Evolutionary conservation across 2,888 invertebrate species (phyloP), one percentile per base, ranked within the genome.

Genomic region (Metopia argyrocephala): DNA sequence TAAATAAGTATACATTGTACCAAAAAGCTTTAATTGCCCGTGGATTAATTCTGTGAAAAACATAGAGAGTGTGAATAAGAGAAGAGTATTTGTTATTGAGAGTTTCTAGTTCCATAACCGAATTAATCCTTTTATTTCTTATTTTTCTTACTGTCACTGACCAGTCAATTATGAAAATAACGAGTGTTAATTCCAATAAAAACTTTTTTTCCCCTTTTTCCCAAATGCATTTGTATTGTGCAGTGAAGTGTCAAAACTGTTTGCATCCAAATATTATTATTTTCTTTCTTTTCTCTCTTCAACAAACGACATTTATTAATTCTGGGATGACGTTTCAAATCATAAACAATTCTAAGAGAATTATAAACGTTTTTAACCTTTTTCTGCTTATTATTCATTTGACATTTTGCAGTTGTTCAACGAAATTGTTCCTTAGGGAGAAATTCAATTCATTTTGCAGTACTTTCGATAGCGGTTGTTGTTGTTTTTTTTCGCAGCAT

Each of bases 171-270:
- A 15, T 3, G 56, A 27, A 56, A 56, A 38, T 38, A 59, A 18
- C 38, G 21, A 21, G 5, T 61, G 38, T 15, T 54, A 1, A 12
- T 48, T 31, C 27, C 48, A 56, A 46, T 66, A 54, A 46, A 38
- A 59, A 21, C 64, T 64, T 38, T 62, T n/a, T 38, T 66, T 61
- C 7, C 9, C 57, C 56, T 48, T 62, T 38, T 4, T 61, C 52
- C 9, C n/a, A 54, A 64, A 31, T 71, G 65, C 70, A 57, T 70
- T n/a, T 62, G 65, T 21, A 27, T 48, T 61, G 70, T 65, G 65
- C 79, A 71, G 18, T 79, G 66, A 66, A 70, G 61, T 79, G 66
- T 75, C 56, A 66, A 65, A 75, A 76, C 76, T 71, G 45, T 65
- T 48, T 70, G 56, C 56, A 27, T 5, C 25, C 31, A 56, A 62